Percentiles rank a stretch among this genome's conserved stretches.
These are phyloP conservation scores for Platynereis dumerilii DNA, from an alignment of 2,888 invertebrate genomes.

Conservation along the genomic window DNA sequence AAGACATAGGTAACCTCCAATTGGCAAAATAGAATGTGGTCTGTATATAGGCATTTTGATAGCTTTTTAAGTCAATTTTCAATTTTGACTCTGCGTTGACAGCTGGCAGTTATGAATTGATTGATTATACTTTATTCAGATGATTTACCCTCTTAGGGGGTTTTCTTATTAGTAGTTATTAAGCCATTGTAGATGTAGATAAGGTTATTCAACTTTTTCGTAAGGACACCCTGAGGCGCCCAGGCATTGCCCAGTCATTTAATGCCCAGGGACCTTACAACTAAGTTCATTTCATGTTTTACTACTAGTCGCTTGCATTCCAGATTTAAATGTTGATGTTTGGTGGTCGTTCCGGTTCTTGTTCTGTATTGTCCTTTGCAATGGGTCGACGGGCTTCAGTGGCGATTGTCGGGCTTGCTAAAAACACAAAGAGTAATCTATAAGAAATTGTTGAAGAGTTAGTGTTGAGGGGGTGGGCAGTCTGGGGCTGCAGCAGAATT, in stretches of 20 bases:
- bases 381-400: slow-evolving; percentile 15
- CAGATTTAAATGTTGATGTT: slow-evolving; percentile 29
- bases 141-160: slow-evolving; percentile 23
- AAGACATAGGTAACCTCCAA: too few species aligned
- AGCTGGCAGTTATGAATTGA: slow-evolving; percentile 33
- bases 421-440: slow-evolving; percentile 13
- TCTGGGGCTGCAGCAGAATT: too few species aligned
- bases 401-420: background rate
- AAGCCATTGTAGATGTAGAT: slow-evolving; percentile 25
- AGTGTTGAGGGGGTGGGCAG: too few species aligned
- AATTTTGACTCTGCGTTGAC: slow-evolving; percentile 26
- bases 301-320: slow-evolving; percentile 34
- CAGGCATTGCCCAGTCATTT: background rate
- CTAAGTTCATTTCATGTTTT: slow-evolving; percentile 25
- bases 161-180: slow-evolving; percentile 25
- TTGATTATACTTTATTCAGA: slow-evolving; percentile 27
- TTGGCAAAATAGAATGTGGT: slow-evolving; percentile 12
- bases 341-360: slow-evolving; percentile 27
- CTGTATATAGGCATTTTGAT: slow-evolving; percentile 24
- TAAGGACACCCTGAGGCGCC: slow-evolving; percentile 11
- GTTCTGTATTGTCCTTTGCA: slow-evolving; percentile 25
- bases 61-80: slow-evolving; percentile 26
- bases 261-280: slow-evolving; percentile 14
- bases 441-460: too few species aligned
- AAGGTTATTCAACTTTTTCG: slow-evolving; percentile 22